phyloP scores from a whole-genome alignment of 2,888 invertebrate genomes.

The Acanthoscelides obtectus region DNA sequence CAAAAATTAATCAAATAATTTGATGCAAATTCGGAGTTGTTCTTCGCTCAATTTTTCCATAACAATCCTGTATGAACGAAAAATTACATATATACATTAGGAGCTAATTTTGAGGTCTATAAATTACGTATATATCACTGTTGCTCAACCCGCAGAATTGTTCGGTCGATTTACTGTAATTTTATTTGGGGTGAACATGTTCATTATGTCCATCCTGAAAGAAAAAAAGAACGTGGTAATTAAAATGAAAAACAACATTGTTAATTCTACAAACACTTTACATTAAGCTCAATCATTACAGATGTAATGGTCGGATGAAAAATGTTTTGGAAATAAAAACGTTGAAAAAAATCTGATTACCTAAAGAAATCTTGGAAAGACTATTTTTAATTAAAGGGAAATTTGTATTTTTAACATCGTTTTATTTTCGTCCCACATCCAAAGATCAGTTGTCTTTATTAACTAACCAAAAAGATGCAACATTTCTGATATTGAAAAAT shows the following conservation, averaged over 20 bases:
- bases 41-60: not conserved
- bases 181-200: conserved; percentile 67
- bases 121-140: not conserved
- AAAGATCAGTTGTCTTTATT: too few relatives aligned
- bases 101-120: not conserved
- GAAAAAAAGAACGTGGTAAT: conserved; percentile 15
- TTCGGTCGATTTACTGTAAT: conserved; percentile 53
- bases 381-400: too few relatives aligned
- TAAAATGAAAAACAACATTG: not conserved
- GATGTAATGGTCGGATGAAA: too few relatives aligned
- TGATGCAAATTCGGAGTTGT: not conserved
- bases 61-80: not conserved
- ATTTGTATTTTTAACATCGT: too few relatives aligned
- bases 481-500: too few relatives aligned
- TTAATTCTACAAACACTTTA: too few relatives aligned
- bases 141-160: conserved; percentile 41
- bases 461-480: too few relatives aligned
- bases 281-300: too few relatives aligned
- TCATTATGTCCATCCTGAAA: conserved; percentile 61
- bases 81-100: not conserved
- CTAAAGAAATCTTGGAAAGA: too few relatives aligned
- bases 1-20: not conserved
- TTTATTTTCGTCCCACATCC: too few relatives aligned
- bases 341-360: too few relatives aligned
- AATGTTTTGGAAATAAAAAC: not conserved